These are phyloP conservation scores for Hypselothyrea guttata DNA, from an alignment of 2,888 invertebrate species.

Conservation along the genomic window DNA sequence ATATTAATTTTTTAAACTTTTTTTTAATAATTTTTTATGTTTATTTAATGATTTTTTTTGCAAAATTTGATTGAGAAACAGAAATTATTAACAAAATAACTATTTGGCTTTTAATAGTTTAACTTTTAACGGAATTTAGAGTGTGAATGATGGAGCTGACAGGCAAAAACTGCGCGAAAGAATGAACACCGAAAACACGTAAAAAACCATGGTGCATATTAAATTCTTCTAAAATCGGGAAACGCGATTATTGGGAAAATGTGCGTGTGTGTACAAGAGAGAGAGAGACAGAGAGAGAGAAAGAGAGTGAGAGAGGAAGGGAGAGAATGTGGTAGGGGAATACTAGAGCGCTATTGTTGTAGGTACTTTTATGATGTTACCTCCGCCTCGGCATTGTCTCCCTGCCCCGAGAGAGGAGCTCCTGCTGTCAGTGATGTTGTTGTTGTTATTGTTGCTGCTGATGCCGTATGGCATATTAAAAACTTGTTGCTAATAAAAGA, in stretches of 20 bases:
- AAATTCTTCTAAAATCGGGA: constrained; percentile 71
- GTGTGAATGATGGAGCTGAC: constrained; percentile 46
- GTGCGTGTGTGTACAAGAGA: neutral
- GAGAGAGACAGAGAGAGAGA: constrained; percentile 7
- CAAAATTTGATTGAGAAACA: too few species aligned
- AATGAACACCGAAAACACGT: constrained; percentile 49
- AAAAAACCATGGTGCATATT: constrained; percentile 68
- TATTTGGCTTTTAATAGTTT: neutral
- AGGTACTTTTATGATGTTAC: constrained; percentile 53
- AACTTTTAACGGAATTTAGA: neutral
- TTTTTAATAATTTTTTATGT: too few species aligned
- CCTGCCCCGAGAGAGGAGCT: constrained; percentile 7
- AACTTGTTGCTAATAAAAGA: constrained; percentile 78
- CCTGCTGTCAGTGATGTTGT: constrained; percentile 34
- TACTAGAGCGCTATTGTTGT: constrained; percentile 62
- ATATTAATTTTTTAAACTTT: neutral
- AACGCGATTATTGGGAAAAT: constrained; percentile 25
- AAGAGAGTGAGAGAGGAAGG: neutral
- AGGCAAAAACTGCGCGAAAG: constrained; percentile 29
- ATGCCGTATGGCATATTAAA: constrained; percentile 62
- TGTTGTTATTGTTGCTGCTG: constrained; percentile 28
- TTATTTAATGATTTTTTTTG: neutral
- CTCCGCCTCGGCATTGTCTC: constrained; percentile 37
- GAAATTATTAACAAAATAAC: too few species aligned
- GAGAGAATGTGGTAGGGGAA: constrained; percentile 21